Base-by-base conservation (phyloP, 1,140 invertebrate species). In the Bombus superbus region DNA sequence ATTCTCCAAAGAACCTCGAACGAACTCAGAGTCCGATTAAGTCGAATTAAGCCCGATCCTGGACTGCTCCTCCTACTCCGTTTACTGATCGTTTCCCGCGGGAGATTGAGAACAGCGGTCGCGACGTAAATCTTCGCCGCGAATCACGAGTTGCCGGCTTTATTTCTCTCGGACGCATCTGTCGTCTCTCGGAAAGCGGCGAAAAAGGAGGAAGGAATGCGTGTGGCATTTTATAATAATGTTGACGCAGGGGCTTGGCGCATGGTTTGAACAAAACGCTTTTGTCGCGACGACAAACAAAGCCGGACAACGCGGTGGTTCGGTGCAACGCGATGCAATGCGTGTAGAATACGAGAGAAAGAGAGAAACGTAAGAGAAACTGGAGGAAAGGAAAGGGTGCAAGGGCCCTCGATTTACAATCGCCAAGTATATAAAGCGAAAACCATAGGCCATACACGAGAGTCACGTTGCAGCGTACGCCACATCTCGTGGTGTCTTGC, bases 261-360 rank as follows among this genome's bases (percentile, higher is more conserved):
- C 42, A 47, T 3, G n/a, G 72, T 53, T 90, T 89, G 92, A 92
- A 94, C 93, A 94, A 94, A 94, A 93, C 91, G 92, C 93, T 93
- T 94, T 94, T 94, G 93, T 94, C 90, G 90, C 92, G 88, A 85
- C 88, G 82, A 76, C 86, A 68, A 82, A 92, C 92, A 93, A 94
- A 92, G 92, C 92, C 88, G 88, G 78, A 81, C 80, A 90, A 90
- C 86, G 85, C 84, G 85, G 88, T 66, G 88, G 66, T 62, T 28
- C 28, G 28, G 28, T 25, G 74, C 76, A 84, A 78, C 25, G 79
- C 79, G 71, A 32, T 71, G 81, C 77, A 84, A 62, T 35, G 72
- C 84, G 53, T 59, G 66, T 3, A 38, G 53, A 66, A 80, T 28
- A 42, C 25, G 53, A 66, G 25, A 40, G 72, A 35, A 80, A 57